A percentile compares a stretch with the other conserved stretches of the same genome.
Conservation (phyloP, 2,888 invertebrate species). For the Mimas tiliae region DNA sequence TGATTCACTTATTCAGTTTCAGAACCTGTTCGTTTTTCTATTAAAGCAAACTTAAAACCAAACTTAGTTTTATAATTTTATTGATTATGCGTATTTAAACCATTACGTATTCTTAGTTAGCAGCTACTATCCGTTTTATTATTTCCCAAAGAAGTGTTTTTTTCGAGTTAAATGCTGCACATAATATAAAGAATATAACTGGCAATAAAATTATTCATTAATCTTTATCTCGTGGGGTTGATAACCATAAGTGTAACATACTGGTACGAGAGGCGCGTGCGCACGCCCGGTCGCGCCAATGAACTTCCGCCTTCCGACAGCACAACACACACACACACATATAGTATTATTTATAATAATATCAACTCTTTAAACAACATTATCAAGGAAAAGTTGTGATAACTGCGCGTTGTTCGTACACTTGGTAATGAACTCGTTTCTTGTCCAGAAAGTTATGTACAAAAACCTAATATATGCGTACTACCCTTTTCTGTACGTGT, state of each 20-base stretch:
- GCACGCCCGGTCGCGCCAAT: constrained; percentile 46
- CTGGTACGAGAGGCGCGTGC: constrained; percentile 41
- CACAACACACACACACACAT: constrained; percentile 1
- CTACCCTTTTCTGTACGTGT: too few species aligned
- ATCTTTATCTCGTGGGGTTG: not conserved
- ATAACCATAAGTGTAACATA: constrained; percentile 37
- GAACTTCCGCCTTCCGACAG: constrained; percentile 73
- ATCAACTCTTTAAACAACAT: not conserved
- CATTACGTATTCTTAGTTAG: too few species aligned
- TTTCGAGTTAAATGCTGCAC: too few species aligned
- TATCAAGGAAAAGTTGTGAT: not conserved
- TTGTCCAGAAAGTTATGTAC: not conserved
- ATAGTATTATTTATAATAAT: constrained; percentile 4
- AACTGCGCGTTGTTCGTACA: not conserved
- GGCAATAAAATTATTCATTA: not conserved
- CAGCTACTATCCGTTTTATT: too few species aligned
- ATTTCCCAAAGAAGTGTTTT: not conserved
- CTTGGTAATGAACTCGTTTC: constrained; percentile 1
- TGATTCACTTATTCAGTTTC: too few species aligned
- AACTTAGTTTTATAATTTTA: too few species aligned
- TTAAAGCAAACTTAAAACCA: too few species aligned
- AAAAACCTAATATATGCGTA: not conserved
- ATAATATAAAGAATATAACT: too few species aligned
- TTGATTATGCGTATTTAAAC: too few species aligned
- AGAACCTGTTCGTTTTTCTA: too few species aligned